Base-by-base conservation (phyloP, 1,140 invertebrate species). In the Magallana ariakensis region DNA sequence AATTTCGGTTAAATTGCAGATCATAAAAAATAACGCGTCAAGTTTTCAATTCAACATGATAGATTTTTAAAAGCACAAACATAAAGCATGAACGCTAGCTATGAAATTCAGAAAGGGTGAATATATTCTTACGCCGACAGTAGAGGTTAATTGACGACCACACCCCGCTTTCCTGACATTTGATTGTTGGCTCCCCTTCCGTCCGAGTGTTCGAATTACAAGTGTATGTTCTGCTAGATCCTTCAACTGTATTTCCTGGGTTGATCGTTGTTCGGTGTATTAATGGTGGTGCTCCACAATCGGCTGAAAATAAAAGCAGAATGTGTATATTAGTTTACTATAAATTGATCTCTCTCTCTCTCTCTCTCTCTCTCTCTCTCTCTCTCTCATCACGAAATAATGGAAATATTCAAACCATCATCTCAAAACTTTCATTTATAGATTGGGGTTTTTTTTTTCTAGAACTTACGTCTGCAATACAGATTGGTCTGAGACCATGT, bases 381-480 rank as follows among this genome's bases (percentile, higher is more conserved):
- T 46, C 33, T 46, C 33, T 2, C 5, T 46, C 33, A 46, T 46
- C 2, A 46, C 33, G 33, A 46, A 46, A 46, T 2, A 4, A 46
- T 46, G 33, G 3, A 5, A 46, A 46, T 5, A 46, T 5, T 46
- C 33, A 4, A 3, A 46, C 33, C 33, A 46, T 46, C 33, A 4
- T 46, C 33, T 4, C 33, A 46, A 46, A 46, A 2, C 5, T 46
- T 46, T 46, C 5, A 46, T 46, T 46, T 4, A 46, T 3, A 46
- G 33, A 46, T 46, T n/a, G n/a, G n/a, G n/a, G n/a, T n/a, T n/a
- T 0, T 0, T 33, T 33, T 46, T 46, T 62, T 62, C n/a, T 15
- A 62, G 19, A 26, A 58, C 82, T 58, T 60, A 84, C 82, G 82
- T 84, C 82, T 84, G 15, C 82, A 84, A 22, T 58, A 58, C n/a